A percentile compares a stretch with the other conserved stretches of the same genome.
Evolutionary conservation across 1,140 invertebrate genomes (phyloP).

Genomic region (Dreissena polymorpha): DNA sequence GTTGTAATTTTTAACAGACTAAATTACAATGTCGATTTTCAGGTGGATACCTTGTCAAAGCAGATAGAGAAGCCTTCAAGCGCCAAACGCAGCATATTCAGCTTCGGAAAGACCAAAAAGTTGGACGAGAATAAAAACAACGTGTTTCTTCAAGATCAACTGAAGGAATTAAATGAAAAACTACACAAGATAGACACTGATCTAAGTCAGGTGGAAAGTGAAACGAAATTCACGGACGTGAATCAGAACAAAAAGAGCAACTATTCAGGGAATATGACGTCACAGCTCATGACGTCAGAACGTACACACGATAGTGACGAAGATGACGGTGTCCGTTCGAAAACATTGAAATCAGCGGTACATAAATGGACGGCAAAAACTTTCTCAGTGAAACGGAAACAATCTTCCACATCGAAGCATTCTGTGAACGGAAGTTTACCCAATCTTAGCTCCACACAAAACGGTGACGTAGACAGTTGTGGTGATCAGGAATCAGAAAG

Average conservation of each 20-base stretch:
- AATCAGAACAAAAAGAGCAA: constrained; percentile 63
- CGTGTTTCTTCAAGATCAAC: constrained; percentile 60
- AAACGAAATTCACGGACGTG: constrained; percentile 39
- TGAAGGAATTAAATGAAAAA: constrained; percentile 59
- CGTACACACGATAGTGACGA: constrained; percentile 7
- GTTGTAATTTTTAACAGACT: no score
- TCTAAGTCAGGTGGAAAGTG: constrained; percentile 43
- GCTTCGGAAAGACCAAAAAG: constrained; percentile 66
- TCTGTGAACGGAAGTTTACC: constrained; percentile 30
- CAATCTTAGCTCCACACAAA: constrained; percentile 38
- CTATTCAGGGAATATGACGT: constrained; percentile 33
- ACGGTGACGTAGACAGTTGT: constrained; percentile 28
- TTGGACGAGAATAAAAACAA: constrained; percentile 55
- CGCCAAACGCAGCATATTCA: constrained; percentile 56
- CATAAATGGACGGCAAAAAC: constrained; percentile 56
- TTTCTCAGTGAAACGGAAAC: constrained; percentile 43
- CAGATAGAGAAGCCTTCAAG: constrained; percentile 55
- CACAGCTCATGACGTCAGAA: constrained; percentile 8
- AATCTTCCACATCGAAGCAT: neutral
- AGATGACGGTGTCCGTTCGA: constrained; percentile 1
- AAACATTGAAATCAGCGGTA: constrained; percentile 42
- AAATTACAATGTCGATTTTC: constrained; percentile 1
- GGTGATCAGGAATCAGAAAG: constrained; percentile 16
- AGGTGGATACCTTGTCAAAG: constrained; percentile 64
- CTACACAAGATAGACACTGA: constrained; percentile 60